Evolutionary conservation across 2,888 invertebrate genomes (phyloP), one percentile per base, ranked within the genome.

Genomic region (Tyria jacobaeae): DNA sequence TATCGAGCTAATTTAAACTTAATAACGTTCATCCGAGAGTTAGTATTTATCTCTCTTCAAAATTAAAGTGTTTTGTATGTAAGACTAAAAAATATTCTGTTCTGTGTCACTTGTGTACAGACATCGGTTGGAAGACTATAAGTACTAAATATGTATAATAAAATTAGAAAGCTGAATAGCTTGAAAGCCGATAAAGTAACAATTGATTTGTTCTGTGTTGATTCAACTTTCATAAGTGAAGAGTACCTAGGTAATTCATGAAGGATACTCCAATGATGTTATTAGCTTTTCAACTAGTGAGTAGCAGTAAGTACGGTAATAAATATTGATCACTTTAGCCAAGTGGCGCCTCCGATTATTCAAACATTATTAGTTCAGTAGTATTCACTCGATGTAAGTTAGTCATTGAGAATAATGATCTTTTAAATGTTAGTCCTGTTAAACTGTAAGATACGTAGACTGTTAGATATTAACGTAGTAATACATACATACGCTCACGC

Each of bases 201-300:
- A 60, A 60, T 31, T 49, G 17, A 31, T 53, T 49, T 25, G 7
- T 49, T 41, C n/a, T n/a, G 48, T 64, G 51, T 75, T 75, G 67
- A 72, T 68, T 60, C 60, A 62, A 73, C 54, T 62, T 68, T 70
- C 68, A 67, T 51, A 17, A 71, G 58, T 80, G 68, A 70, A 71
- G n/a, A n/a, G n/a, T n/a, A n/a, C n/a, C n/a, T n/a, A n/a, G 68
- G 63, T 60, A 57, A 57, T 64, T 66, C 47, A 52, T 17, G 50
- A 60, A 64, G 59, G 63, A 67, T 70, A 62, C 75, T 75, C 64
- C 63, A 76, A 62, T 75, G 63, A 17, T 74, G 75, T 70, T 64
- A 71, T 61, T 62, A 66, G 62, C 69, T 66, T 65, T 75, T 27
- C 60, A 76, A 57, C 31, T 15, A 3, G 17, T 44, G 53, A 54